phyloP scores from a whole-genome alignment of 1,140 invertebrate genomes.

The Sarcophaga peregrina region DNA sequence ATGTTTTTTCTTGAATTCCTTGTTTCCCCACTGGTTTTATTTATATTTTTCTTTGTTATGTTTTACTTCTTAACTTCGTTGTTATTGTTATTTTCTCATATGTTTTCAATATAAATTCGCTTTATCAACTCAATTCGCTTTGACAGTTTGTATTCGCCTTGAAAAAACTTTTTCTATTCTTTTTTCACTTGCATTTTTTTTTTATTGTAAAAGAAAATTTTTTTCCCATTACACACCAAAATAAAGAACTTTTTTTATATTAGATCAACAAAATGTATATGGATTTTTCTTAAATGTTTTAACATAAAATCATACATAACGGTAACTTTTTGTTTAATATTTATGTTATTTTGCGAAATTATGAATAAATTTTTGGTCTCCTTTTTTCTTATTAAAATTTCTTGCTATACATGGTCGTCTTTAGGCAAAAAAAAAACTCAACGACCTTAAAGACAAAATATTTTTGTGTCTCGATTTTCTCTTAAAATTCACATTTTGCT shows the following conservation, averaged over 20 bases:
- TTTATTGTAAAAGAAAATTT: not conserved
- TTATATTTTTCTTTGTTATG: conserved; percentile 13
- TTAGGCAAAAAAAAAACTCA: conserved; percentile 4
- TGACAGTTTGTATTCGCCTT: conserved; percentile 4
- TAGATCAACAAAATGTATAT: not conserved
- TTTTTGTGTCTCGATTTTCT: not conserved
- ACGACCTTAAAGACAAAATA: conserved; percentile 20
- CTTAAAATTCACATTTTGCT: conserved; percentile 23
- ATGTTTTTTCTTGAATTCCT: conserved; percentile 25
- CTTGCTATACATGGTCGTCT: conserved; percentile 18
- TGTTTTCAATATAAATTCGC: conserved; percentile 15
- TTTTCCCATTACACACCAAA: not conserved
- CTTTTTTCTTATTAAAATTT: not conserved
- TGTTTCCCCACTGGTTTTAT: conserved; percentile 2
- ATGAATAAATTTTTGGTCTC: not conserved
- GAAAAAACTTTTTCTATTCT: conserved; percentile 16
- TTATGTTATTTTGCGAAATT: not conserved
- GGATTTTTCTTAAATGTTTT: not conserved
- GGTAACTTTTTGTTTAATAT: not conserved
- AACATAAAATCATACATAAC: not conserved
- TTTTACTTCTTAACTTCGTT: conserved; percentile 3
- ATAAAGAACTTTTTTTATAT: not conserved
- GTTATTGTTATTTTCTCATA: conserved; percentile 30
- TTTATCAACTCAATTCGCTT: conserved; percentile 3
- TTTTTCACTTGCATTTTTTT: conserved; percentile 21